These are phyloP conservation scores for Ferdinandea cuprea DNA, from an alignment of 2,888 invertebrate genomes.

Conservation along the genomic window DNA sequence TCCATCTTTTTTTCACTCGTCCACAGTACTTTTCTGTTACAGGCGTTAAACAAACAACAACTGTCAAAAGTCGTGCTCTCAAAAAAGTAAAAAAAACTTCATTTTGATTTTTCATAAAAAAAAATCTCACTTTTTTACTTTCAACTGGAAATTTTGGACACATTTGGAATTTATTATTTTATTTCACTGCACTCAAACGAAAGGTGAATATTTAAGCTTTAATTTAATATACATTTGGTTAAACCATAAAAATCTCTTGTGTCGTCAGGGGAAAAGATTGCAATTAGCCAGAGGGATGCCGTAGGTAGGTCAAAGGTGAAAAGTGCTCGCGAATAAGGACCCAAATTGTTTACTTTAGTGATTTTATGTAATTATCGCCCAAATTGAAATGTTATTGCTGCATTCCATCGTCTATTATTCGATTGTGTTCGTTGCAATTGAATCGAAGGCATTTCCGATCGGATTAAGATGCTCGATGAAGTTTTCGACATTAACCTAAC, in stretches of 20 bases:
- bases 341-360: constrained; percentile 66
- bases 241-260: constrained; percentile 38
- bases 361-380: constrained; percentile 61
- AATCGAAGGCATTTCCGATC: constrained; percentile 36
- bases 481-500: constrained; percentile 62
- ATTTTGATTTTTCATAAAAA: constrained; percentile 71
- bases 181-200: constrained; percentile 61
- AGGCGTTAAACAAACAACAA: constrained; percentile 78
- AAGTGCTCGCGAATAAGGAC: constrained; percentile 74
- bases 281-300: constrained; percentile 78
- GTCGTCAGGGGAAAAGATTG: constrained; percentile 60
- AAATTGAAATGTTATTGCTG: constrained; percentile 1
- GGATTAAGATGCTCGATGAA: constrained; percentile 44
- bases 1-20: constrained; percentile 52
- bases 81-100: constrained; percentile 73
- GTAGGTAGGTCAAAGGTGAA: constrained; percentile 82
- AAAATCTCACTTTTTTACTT: constrained; percentile 74
- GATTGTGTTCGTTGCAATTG: constrained; percentile 43
- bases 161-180: constrained; percentile 71
- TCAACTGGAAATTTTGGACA: constrained; percentile 70
- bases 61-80: constrained; percentile 77
- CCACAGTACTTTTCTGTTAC: constrained; percentile 70
- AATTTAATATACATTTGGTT: constrained; percentile 44
- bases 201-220: constrained; percentile 69
- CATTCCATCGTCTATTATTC: constrained; percentile 11